These are phyloP conservation scores for Leptosomus discolor DNA, from an alignment of 2,113 vertebrate species.

Conservation along the genomic window DNA sequence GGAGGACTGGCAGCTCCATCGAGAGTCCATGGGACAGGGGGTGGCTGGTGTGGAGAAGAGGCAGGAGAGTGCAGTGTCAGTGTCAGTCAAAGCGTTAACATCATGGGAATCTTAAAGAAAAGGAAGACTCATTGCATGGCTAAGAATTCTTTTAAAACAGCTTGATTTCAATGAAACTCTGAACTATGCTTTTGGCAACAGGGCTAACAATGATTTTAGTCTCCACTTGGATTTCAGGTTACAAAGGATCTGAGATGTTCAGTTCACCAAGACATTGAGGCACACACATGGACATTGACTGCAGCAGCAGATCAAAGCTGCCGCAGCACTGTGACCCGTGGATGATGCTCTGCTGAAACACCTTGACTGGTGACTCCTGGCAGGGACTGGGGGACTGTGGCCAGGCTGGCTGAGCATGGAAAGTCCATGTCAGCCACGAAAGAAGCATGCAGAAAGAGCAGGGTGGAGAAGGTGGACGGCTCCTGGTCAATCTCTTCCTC, in stretches of 20 bases:
- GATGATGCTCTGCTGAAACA: background rate
- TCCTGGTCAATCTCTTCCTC: background rate
- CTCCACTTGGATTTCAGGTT: background rate
- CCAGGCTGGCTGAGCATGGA: background rate
- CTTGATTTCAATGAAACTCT: background rate
- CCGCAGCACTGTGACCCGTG: rapidly evolving
- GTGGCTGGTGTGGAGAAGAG: background rate
- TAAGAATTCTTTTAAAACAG: background rate
- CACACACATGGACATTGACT: rapidly evolving
- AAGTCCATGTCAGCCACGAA: background rate
- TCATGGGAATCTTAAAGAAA: background rate
- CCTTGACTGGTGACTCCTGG: rapidly evolving
- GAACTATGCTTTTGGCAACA: background rate
- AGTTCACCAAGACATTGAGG: background rate
- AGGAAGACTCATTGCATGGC: no score
- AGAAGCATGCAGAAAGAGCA: rapidly evolving
- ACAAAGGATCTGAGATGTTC: background rate
- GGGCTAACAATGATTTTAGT: background rate
- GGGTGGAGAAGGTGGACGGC: background rate
- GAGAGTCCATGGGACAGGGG: rapidly evolving
- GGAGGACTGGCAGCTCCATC: background rate
- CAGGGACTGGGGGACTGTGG: background rate
- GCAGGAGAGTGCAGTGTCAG: rapidly evolving
- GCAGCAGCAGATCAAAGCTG: background rate
- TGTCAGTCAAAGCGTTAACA: rapidly evolving